Conservation (phyloP, 1,140 invertebrate genomes). For the Mercenaria mercenaria region DNA sequence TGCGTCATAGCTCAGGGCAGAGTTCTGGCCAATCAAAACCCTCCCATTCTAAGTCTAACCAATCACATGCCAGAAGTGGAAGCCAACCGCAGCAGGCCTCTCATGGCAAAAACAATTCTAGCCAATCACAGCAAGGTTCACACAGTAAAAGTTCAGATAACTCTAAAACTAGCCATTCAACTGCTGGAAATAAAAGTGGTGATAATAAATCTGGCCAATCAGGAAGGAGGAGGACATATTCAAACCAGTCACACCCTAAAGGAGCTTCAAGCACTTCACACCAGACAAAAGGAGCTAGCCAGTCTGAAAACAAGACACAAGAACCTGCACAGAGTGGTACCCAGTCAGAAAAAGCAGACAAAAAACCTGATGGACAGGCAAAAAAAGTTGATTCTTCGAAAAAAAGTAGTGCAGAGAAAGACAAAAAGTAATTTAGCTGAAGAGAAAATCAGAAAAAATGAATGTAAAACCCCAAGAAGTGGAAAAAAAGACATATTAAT, state of each 20-base stretch:
- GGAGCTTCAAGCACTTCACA: neutral
- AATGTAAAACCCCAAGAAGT: neutral
- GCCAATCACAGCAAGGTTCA: slow-evolving; percentile 57
- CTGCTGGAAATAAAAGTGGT: slow-evolving; percentile 50
- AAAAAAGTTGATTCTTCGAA: slow-evolving; percentile 18
- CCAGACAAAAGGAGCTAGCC: slow-evolving; percentile 10
- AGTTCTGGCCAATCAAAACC: slow-evolving; percentile 57
- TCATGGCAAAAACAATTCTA: slow-evolving; percentile 54
- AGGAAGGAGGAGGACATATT: slow-evolving; percentile 21
- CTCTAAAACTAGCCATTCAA: slow-evolving; percentile 62
- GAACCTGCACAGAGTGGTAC: neutral
- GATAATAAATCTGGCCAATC: slow-evolving; percentile 49
- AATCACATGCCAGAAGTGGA: slow-evolving; percentile 59
- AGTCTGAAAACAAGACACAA: slow-evolving; percentile 24
- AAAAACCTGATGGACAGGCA: slow-evolving; percentile 23
- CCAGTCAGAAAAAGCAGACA: slow-evolving; percentile 34
- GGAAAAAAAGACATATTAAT: neutral
- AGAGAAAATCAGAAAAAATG: neutral
- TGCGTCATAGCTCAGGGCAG: slow-evolving; percentile 57
- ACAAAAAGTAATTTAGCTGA: neutral
- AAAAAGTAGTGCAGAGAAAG: slow-evolving; percentile 3
- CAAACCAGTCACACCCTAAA: slow-evolving; percentile 21
- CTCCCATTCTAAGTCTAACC: slow-evolving; percentile 38
- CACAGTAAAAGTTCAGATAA: slow-evolving; percentile 56
- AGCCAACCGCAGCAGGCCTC: slow-evolving; percentile 59